Base-by-base conservation (phyloP, 2,113 vertebrate genomes). In the Hemiprocne comata region DNA sequence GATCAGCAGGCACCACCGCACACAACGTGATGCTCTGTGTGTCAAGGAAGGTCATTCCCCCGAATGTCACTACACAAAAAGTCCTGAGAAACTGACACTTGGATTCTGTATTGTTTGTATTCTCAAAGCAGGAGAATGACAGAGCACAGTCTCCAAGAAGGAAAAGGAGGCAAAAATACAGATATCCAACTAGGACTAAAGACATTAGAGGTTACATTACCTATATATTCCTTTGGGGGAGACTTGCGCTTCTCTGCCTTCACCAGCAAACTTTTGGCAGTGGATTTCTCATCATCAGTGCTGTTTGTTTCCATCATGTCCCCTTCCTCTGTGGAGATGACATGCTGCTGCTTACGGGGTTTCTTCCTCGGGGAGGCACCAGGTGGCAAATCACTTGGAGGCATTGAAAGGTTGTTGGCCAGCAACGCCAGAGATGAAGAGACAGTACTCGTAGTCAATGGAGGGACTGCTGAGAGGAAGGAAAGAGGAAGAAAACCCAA, bases 301-400 rank as follows among this genome's bases (percentile, higher is more conserved):
- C 99, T 99, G 96, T 99, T 99, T 23, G 99, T 99, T 97, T 99
- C 99, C 98, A 99, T 98, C 99, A 99, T 99, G 84, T 99, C 99
- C 3, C 98, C 99, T 95, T 99, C 99, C 96, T 99, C 99, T 6
- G 99, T 99, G 29, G 99, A 99, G 94, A 99, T 99, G 53, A 99
- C 98, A 0, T 99, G 99, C 97, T 99, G 99, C 96, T 99, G 99
- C 95, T 99, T 99, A 67, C 99, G 99, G 53, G 99, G 99, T 88
- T 99, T 99, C 94, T 99, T 99, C 88, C 99, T 98, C 0, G 99
- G 99, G 5, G 99, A 99, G 73, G 99, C 99, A 83, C 99, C 99
- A 1, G 99, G 99, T 36, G 98, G 98, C 73, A 99, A 97, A 90
- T 99, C 99, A 17, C 98, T 99, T 11, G 98, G 86, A 75, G 98